Percentiles rank a stretch among this genome's conserved stretches.
These are phyloP conservation scores for Varanus salvator DNA, from an alignment of 2,113 vertebrate species.

Conservation along the genomic window DNA sequence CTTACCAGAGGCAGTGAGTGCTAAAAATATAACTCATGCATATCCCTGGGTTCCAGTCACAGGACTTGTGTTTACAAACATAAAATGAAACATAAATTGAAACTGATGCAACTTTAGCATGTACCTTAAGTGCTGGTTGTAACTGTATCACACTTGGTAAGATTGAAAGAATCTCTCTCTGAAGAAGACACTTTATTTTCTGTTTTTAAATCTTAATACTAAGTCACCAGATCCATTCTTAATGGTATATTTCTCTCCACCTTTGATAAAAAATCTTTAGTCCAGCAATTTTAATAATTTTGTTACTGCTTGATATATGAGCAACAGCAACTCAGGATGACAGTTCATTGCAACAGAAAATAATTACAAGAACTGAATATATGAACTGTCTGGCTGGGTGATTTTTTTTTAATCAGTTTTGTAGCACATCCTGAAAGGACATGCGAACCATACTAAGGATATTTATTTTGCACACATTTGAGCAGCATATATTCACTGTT, in stretches of 20 bases:
- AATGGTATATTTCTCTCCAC: not conserved
- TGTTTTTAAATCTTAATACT: not conserved
- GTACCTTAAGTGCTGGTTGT: not conserved
- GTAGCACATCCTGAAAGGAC: not conserved
- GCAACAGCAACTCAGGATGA: not conserved
- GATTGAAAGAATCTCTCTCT: not conserved
- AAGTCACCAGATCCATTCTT: not conserved
- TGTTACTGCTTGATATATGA: not conserved
- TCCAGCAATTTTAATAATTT: too few relatives aligned
- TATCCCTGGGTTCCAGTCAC: not conserved
- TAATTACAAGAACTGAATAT: not conserved
- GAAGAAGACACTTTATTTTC: not conserved
- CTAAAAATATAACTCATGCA: constrained; percentile 19
- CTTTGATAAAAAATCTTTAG: not conserved
- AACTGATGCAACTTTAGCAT: not conserved
- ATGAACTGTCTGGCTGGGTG: not conserved
- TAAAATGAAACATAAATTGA: not conserved
- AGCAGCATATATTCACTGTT: not conserved
- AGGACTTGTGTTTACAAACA: constrained; percentile 8
- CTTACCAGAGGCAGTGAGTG: not conserved
- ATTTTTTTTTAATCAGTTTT: not conserved
- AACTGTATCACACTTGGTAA: not conserved
- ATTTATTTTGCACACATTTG: not conserved
- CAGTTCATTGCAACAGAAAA: not conserved
- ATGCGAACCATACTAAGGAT: not conserved